These are phyloP conservation scores for Labrus mixtus DNA, from an alignment of 2,113 vertebrate species.

Conservation along the genomic window DNA sequence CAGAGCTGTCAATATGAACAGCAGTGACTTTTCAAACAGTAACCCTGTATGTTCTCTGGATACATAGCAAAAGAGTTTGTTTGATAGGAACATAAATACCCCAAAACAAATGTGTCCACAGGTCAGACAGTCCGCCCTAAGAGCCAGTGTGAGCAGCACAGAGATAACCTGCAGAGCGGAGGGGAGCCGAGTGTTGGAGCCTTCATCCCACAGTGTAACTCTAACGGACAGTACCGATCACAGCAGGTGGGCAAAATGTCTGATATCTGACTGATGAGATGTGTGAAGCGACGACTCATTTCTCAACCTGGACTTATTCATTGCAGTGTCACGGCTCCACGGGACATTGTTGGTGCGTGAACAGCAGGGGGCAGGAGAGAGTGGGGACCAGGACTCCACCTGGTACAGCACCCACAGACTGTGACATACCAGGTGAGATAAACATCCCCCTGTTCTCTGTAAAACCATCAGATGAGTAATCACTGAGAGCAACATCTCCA, in stretches of 20 bases:
- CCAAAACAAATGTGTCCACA: constrained; percentile 37
- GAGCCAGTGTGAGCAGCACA: constrained; percentile 84
- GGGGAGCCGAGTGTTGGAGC: constrained; percentile 41
- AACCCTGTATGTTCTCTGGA: no score
- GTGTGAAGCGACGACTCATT: background rate
- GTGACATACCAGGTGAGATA: constrained; percentile 81
- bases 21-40: no score
- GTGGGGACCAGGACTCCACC: constrained; percentile 82
- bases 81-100: no score
- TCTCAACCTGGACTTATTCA: background rate
- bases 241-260: constrained; percentile 64
- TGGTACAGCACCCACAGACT: constrained; percentile 66
- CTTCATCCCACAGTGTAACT: constrained; percentile 87
- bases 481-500: no score
- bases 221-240: constrained; percentile 83
- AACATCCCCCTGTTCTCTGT: background rate
- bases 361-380: constrained; percentile 80
- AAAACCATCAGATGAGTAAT: no score
- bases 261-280: background rate
- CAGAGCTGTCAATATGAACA: no score
- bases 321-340: constrained; percentile 65
- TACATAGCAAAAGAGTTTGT: no score
- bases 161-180: constrained; percentile 68
- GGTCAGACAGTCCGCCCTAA: constrained; percentile 74
- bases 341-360: constrained; percentile 90